phyloP scores from a whole-genome alignment of 2,888 invertebrate genomes.

The Drosophila lutescens region DNA sequence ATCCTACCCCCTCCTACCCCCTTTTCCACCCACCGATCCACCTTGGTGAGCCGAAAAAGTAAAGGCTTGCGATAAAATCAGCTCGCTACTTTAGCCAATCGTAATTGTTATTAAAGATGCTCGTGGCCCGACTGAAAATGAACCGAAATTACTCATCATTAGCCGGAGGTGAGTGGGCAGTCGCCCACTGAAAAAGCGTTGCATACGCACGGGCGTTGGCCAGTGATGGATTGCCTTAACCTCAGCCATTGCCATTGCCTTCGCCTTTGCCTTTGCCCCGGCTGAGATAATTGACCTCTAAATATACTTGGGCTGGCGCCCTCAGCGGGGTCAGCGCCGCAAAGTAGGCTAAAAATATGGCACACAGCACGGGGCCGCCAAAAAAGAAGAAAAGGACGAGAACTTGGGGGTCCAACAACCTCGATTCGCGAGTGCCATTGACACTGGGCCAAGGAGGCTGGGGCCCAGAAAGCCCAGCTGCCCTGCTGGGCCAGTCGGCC shows the following conservation, averaged over 20 bases:
- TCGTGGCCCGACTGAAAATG: slow-evolving; percentile 27
- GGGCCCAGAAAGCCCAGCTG: slow-evolving; percentile 10
- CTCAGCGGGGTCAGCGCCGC: slow-evolving; percentile 54
- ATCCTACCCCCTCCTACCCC: no score
- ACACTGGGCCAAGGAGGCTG: slow-evolving; percentile 57
- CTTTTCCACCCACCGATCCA: background rate
- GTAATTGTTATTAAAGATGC: slow-evolving; percentile 57
- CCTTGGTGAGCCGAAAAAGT: slow-evolving; percentile 14
- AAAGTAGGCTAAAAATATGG: slow-evolving; percentile 78
- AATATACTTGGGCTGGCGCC: slow-evolving; percentile 58
- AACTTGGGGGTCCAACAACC: slow-evolving; percentile 67
- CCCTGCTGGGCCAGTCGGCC: slow-evolving; percentile 48
- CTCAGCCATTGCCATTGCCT: background rate
- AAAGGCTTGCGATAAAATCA: slow-evolving; percentile 44
- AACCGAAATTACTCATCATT: slow-evolving; percentile 64
- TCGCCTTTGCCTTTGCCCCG: slow-evolving; percentile 14
- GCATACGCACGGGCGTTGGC: slow-evolving; percentile 65
- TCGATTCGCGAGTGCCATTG: slow-evolving; percentile 62
- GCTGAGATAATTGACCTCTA: slow-evolving; percentile 72
- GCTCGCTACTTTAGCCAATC: slow-evolving; percentile 9
- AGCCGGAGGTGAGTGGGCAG: slow-evolving; percentile 18
- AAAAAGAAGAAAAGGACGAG: slow-evolving; percentile 9
- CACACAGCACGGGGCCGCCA: slow-evolving; percentile 49
- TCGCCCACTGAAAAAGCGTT: slow-evolving; percentile 21
- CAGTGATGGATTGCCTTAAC: slow-evolving; percentile 54